Evolutionary conservation across 2,888 invertebrate species (phyloP).

Genomic region (Chironomus tentans): DNA sequence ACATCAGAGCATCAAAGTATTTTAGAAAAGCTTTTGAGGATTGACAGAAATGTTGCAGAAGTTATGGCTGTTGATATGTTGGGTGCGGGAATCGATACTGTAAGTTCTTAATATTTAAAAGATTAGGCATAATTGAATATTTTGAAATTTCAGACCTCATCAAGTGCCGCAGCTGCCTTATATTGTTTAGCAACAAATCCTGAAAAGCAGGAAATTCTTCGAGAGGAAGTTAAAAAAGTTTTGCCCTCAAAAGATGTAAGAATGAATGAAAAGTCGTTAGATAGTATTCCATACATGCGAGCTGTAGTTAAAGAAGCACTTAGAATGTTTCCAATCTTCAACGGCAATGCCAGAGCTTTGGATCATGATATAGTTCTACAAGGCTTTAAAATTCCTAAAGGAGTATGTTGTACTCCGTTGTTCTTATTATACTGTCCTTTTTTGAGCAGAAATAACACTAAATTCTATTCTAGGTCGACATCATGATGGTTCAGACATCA

Average conservation of each 20-base stretch:
- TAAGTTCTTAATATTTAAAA: too few species aligned
- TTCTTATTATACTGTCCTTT: conserved; percentile 44
- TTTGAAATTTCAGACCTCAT: neutral
- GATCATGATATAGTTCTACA: conserved; percentile 49
- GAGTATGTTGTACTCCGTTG: conserved; percentile 44
- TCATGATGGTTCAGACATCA: conserved; percentile 62
- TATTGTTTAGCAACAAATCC: conserved; percentile 51
- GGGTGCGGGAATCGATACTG: conserved; percentile 59
- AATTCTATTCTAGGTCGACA: conserved; percentile 51
- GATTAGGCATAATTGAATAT: too few species aligned
- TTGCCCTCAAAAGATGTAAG: conserved; percentile 35
- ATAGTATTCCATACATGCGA: conserved; percentile 47
- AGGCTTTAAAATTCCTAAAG: conserved; percentile 53
- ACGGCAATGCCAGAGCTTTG: conserved; percentile 47
- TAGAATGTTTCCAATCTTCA: conserved; percentile 48
- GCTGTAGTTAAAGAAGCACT: conserved; percentile 60
- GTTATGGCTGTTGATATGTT: conserved; percentile 63
- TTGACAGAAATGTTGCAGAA: conserved; percentile 52
- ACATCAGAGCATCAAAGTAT: conserved; percentile 39
- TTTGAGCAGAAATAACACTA: neutral
- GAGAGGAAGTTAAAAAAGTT: conserved; percentile 44
- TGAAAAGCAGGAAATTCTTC: conserved; percentile 50
- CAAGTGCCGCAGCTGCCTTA: conserved; percentile 37
- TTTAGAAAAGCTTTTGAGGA: conserved; percentile 46
- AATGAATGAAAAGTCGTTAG: conserved; percentile 38